A percentile compares a stretch with the other conserved stretches of the same genome.
Conservation (phyloP, 2,113 vertebrate species). For the Phalacrocorax aristotelis region DNA sequence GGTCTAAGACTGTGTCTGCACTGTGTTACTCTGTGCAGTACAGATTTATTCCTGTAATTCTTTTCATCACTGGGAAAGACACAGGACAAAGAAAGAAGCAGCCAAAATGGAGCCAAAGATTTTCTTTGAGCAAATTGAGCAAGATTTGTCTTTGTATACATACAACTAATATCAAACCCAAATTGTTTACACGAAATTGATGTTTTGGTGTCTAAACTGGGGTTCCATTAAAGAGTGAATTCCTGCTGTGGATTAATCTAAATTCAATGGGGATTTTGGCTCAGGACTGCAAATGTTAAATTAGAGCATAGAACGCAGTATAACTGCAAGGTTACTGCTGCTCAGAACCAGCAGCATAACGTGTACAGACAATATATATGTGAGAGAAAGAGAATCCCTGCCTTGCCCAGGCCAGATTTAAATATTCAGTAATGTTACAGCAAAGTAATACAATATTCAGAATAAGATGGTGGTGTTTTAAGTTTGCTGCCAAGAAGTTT, state of each 20-base stretch:
- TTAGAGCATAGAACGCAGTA: neutral
- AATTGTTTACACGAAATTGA: neutral
- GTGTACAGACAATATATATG: no score
- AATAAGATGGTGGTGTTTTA: neutral
- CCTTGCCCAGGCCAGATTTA: neutral
- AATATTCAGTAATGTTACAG: neutral
- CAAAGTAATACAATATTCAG: neutral
- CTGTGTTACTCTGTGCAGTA: neutral
- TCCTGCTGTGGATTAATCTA: neutral
- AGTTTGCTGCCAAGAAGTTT: slow-evolving; percentile 20
- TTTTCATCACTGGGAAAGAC: neutral
- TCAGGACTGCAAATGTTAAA: neutral
- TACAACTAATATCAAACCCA: neutral
- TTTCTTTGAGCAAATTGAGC: neutral
- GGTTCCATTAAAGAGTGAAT: neutral
- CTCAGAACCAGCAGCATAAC: neutral
- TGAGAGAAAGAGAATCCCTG: neutral
- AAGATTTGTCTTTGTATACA: neutral
- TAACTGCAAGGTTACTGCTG: neutral
- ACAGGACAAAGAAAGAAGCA: neutral
- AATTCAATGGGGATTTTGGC: neutral
- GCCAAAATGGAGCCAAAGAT: neutral
- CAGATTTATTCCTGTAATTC: slow-evolving; percentile 17
- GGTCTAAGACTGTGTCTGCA: slow-evolving; percentile 12
- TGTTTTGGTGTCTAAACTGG: neutral